Conservation (phyloP, 2,113 vertebrate species). For the Percopsis transmontana region DNA sequence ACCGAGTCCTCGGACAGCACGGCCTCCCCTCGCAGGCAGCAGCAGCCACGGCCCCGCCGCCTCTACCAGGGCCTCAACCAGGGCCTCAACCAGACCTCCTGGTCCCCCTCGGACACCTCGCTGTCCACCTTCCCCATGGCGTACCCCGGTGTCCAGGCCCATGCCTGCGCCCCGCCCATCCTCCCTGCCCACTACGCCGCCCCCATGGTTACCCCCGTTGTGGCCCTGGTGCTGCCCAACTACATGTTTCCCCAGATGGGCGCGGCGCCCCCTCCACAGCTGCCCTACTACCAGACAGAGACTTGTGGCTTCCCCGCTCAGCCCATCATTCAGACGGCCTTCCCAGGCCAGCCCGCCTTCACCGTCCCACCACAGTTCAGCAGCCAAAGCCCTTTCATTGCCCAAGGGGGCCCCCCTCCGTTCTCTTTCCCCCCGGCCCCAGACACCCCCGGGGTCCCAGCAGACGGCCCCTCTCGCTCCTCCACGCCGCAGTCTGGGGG, state of each 20-base stretch:
- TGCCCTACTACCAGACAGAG: slow-evolving; percentile 68
- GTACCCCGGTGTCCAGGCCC: slow-evolving; percentile 82
- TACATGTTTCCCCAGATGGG: slow-evolving; percentile 79
- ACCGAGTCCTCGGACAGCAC: slow-evolving; percentile 85
- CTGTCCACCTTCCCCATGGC: slow-evolving; percentile 82
- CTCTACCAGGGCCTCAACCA: slow-evolving; percentile 72
- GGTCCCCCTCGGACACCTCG: slow-evolving; percentile 85
- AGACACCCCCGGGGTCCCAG: slow-evolving; percentile 65
- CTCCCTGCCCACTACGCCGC: slow-evolving; percentile 74
- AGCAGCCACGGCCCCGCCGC: slow-evolving; percentile 63
- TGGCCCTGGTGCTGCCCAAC: slow-evolving; percentile 87
- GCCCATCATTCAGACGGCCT: slow-evolving; percentile 38
- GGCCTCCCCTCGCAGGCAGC: slow-evolving; percentile 69
- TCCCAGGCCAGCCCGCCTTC: slow-evolving; percentile 42
- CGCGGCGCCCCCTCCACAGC: slow-evolving; percentile 61
- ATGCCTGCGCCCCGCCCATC: slow-evolving; percentile 71
- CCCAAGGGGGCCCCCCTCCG: slow-evolving; percentile 54
- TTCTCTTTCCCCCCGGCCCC: slow-evolving; percentile 66
- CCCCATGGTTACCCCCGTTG: slow-evolving; percentile 82
- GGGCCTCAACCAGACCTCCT: slow-evolving; percentile 82
- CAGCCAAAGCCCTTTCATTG: slow-evolving; percentile 42
- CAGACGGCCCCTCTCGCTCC: slow-evolving; percentile 72
- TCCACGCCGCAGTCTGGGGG: slow-evolving; percentile 79
- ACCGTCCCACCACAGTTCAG: slow-evolving; percentile 53
- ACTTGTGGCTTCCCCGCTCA: slow-evolving; percentile 63